Base-by-base conservation (phyloP, 2,797 vertebrate genomes). In the Enteromius thamalakanensis region DNA sequence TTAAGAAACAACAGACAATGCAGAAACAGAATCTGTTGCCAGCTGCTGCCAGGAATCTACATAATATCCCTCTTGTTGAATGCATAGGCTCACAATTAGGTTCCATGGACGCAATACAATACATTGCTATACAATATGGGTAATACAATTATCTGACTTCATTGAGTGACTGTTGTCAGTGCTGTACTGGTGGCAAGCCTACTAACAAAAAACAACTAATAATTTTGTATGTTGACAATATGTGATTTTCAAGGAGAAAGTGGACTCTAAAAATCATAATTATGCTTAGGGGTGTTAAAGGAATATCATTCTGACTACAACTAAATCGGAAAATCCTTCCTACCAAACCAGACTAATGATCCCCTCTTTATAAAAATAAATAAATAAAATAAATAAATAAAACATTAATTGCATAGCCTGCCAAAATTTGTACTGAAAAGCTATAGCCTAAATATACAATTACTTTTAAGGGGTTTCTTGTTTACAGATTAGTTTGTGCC, bases 1-100 rank as follows among this genome's bases (percentile, higher is more conserved):
- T 65, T 19, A 32, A 72, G 12, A 29, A 23, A 79, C 64, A 37
- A 81, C 74, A 76, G 74, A 45, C 4, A 19, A 12, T 29, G 14
- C 64, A 69, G 14, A 74, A 17, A 71, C 21, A 21, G 3, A 49
- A n/a, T 47, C 17, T 47, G 32, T 64, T 64, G 26, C 60, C 60
- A 29, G 26, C 60, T 64, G 34, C 8, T 8, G 8, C 7, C 34
- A 42, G 14, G 14, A 42, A 76, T 76, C n/a, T 12, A 37, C 74
- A 40, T 23, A 12, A 17, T 51, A 72, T 32, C 4, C 6, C 14
- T 55, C 2, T 51, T 37, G 51, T 5, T 55, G 17, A 76, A 55
- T 17, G 6, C 51, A 70, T 6, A 47, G 42, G 3, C 3, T 49
- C 8, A 19, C 1, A 71, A 10, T 71, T 19, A 17, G 14, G 42